Conservation (phyloP, 2,797 vertebrate genomes). For the Clarias laeviceps region DNA sequence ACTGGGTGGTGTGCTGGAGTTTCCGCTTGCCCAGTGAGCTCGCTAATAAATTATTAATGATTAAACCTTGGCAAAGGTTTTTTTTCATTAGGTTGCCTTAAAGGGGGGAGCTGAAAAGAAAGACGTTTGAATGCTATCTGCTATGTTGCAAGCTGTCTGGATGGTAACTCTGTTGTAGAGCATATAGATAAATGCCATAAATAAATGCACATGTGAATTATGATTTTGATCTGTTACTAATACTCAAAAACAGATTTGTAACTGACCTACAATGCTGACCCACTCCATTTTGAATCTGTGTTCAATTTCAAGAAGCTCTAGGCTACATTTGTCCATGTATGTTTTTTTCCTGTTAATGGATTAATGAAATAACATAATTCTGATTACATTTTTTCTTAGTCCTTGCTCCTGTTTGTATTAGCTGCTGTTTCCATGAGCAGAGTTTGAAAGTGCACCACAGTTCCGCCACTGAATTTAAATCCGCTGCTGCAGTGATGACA, state of each 20-base stretch:
- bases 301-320: not conserved
- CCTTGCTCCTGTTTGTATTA: not conserved
- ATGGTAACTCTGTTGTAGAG: not conserved
- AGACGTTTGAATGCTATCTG: not conserved
- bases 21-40: not conserved
- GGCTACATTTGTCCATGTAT: not conserved
- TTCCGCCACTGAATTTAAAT: slow-evolving; percentile 37
- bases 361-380: not conserved
- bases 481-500: slow-evolving; percentile 43
- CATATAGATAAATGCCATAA: not conserved
- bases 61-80: not conserved
- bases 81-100: not conserved
- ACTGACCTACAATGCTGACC: not conserved
- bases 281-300: not conserved
- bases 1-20: not conserved
- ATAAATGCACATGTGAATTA: not conserved
- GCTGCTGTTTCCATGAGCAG: not conserved
- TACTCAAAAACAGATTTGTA: not conserved
- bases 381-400: not conserved
- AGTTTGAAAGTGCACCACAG: slow-evolving; percentile 8
- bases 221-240: not conserved
- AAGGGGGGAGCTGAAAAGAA: not conserved
- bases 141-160: not conserved
- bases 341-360: not conserved
- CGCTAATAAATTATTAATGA: not conserved